These are phyloP conservation scores for Rugalucina vietnamica DNA, from an alignment of 2,888 invertebrate genomes.

Conservation along the genomic window DNA sequence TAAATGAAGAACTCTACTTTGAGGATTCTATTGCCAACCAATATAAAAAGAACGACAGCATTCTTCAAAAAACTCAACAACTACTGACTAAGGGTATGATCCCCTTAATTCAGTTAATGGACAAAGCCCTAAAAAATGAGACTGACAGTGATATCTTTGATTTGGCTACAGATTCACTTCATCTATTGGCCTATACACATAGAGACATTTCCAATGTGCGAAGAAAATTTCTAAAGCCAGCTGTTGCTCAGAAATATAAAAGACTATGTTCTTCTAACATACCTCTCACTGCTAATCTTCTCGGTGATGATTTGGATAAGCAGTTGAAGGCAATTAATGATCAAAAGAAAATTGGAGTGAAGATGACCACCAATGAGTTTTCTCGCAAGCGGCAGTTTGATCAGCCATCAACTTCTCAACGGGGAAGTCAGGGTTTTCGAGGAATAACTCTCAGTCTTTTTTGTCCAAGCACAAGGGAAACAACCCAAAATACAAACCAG, in stretches of 20 bases:
- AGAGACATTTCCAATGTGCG: constrained; percentile 11
- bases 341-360: not conserved
- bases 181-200: constrained; percentile 23
- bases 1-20: constrained; percentile 7
- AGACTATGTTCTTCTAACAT: not conserved
- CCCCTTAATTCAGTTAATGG: constrained; percentile 3
- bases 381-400: too few relatives aligned
- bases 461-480: not conserved
- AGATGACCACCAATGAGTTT: not conserved
- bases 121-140: not conserved
- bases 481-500: not conserved
- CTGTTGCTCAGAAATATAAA: constrained; percentile 3
- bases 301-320: constrained; percentile 31
- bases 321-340: constrained; percentile 25
- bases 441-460: not conserved
- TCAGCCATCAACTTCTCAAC: too few relatives aligned
- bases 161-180: constrained; percentile 11
- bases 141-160: not conserved
- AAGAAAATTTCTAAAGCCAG: constrained; percentile 9
- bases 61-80: not conserved
- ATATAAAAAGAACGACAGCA: not conserved
- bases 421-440: not conserved
- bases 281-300: not conserved
- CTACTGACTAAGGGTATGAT: not conserved
- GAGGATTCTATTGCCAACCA: not conserved